Evolutionary conservation across 2,888 invertebrate genomes (phyloP).

Genomic region (Caradrina clavipalpis): DNA sequence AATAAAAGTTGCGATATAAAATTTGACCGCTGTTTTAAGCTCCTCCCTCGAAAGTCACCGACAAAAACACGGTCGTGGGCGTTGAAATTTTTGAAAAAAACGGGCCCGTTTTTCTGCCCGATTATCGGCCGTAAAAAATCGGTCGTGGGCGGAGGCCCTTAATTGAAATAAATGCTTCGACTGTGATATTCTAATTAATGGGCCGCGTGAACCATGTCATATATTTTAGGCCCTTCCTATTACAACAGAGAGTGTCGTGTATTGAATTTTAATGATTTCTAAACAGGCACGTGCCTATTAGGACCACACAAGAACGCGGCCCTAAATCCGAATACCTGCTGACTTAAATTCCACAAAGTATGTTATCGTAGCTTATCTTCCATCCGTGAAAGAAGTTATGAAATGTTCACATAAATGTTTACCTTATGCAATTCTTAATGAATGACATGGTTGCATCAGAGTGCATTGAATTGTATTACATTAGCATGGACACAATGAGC

Average conservation of each 20-base stretch:
- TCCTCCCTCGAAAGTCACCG: too few relatives aligned
- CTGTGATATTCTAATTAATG: conserved; percentile 27
- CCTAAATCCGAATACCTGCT: conserved; percentile 37
- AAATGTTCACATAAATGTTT: conserved; percentile 59
- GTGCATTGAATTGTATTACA: conserved; percentile 71
- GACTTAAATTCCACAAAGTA: conserved; percentile 38
- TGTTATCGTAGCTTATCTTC: conserved; percentile 60
- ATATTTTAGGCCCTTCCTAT: conserved; percentile 50
- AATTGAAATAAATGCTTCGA: too few relatives aligned
- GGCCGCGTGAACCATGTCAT: conserved; percentile 26
- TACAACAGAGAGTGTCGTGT: conserved; percentile 54
- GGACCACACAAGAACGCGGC: conserved; percentile 65
- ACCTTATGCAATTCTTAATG: conserved; percentile 69
- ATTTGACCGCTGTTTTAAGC: too few relatives aligned
- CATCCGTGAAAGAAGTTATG: conserved; percentile 58
- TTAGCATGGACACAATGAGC: conserved; percentile 80
- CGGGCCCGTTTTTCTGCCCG: too few relatives aligned
- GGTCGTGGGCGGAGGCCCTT: too few relatives aligned
- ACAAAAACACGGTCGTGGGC: too few relatives aligned
- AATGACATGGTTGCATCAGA: conserved; percentile 72
- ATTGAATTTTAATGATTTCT: conserved; percentile 68
- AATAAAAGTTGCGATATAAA: too few relatives aligned
- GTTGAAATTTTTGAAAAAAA: too few relatives aligned
- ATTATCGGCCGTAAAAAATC: too few relatives aligned
- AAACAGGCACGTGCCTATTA: conserved; percentile 49